phyloP scores from a whole-genome alignment of 1,140 invertebrate species.

The Galleria mellonella region DNA sequence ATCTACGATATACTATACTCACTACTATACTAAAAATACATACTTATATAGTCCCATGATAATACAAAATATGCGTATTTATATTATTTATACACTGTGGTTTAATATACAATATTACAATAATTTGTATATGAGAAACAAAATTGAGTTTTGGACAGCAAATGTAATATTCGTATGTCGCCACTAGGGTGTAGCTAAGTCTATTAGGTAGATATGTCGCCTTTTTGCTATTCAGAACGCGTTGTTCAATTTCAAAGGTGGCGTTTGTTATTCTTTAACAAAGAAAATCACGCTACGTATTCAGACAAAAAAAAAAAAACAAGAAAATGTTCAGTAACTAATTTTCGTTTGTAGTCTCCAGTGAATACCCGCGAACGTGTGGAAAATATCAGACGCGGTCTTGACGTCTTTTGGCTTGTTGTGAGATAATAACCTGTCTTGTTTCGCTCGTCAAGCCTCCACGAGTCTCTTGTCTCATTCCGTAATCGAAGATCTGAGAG shows the following conservation, averaged over 20 bases:
- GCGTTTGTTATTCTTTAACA: constrained; percentile 62
- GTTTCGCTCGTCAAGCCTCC: constrained; percentile 51
- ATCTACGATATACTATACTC: no score
- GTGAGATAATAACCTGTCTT: constrained; percentile 70
- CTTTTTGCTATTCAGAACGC: constrained; percentile 47
- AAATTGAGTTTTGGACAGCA: no score
- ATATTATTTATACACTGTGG: no score
- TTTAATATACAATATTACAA: no score
- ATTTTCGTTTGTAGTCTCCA: constrained; percentile 66
- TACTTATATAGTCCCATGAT: no score
- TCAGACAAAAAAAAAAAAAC: constrained; percentile 44
- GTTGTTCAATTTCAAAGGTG: constrained; percentile 65
- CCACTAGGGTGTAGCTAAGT: no score
- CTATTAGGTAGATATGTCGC: constrained; percentile 3
- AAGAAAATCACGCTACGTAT: constrained; percentile 68
- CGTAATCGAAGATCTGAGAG: constrained; percentile 30
- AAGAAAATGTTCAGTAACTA: constrained; percentile 66
- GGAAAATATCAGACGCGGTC: constrained; percentile 63
- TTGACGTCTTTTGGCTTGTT: constrained; percentile 50
- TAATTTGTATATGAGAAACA: no score
- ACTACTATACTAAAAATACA: no score
- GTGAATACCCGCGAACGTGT: constrained; percentile 65
- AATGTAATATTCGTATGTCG: no score
- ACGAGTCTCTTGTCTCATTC: constrained; percentile 15
- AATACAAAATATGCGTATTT: no score